Conservation (phyloP, 1,140 invertebrate species). For the Littorina saxatilis region DNA sequence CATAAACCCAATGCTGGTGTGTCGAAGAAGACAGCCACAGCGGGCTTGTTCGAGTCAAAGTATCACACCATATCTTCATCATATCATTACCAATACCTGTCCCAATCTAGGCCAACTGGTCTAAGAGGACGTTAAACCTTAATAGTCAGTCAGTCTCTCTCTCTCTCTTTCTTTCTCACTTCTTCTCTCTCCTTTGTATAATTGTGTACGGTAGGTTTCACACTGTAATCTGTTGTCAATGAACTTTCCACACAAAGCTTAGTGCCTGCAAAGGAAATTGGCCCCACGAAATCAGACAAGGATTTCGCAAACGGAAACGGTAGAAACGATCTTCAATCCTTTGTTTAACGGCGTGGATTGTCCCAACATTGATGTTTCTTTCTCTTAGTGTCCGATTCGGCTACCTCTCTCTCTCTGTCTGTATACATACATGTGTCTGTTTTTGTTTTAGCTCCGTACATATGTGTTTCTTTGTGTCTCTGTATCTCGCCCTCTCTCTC, state of each 20-base stretch:
- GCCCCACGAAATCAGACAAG: neutral
- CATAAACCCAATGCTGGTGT: no score
- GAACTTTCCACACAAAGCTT: neutral
- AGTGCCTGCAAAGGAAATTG: neutral
- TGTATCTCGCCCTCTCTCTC: neutral
- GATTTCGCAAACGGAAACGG: neutral
- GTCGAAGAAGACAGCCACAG: no score
- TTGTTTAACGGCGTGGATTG: no score
- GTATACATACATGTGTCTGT: neutral
- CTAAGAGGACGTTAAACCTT: no score
- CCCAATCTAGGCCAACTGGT: no score
- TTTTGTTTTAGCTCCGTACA: no score
- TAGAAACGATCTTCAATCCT: neutral
- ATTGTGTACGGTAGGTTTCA: neutral
- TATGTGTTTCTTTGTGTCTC: no score
- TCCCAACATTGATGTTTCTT: no score
- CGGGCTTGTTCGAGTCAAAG: no score
- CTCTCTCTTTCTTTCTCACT: neutral
- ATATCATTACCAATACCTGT: no score
- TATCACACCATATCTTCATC: no score
- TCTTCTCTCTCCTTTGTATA: neutral
- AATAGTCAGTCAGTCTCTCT: neutral
- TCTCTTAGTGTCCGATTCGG: no score
- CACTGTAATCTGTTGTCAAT: neutral
- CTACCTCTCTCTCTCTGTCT: neutral